These are phyloP conservation scores for Rhodophaea formosa DNA, from an alignment of 2,888 invertebrate species.

Conservation along the genomic window DNA sequence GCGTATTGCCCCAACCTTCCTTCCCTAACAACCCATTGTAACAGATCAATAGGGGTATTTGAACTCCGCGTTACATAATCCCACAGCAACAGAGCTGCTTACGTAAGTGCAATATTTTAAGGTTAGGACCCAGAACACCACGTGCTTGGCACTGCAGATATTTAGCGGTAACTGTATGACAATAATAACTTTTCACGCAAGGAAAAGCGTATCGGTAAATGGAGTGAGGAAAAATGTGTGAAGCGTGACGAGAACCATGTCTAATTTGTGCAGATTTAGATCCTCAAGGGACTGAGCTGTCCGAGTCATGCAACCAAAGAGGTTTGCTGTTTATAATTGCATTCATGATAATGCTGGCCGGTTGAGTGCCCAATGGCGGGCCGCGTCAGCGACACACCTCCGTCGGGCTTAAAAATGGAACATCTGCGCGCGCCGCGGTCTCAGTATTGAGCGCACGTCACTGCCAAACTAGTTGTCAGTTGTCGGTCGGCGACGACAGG, in stretches of 20 bases:
- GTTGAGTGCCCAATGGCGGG: slow-evolving; percentile 52
- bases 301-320: slow-evolving; percentile 5
- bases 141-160: slow-evolving; percentile 17
- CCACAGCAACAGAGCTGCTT: slow-evolving; percentile 20
- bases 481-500: slow-evolving; percentile 55
- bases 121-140: slow-evolving; percentile 22
- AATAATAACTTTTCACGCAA: neutral
- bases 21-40: neutral
- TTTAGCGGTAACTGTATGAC: neutral
- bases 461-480: slow-evolving; percentile 61
- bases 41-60: slow-evolving; percentile 22
- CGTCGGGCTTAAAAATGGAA: slow-evolving; percentile 71
- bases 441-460: slow-evolving; percentile 70
- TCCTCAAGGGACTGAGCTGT: neutral
- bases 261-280: too few species aligned
- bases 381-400: slow-evolving; percentile 68
- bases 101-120: slow-evolving; percentile 21
- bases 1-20: neutral
- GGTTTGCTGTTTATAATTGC: slow-evolving; percentile 20
- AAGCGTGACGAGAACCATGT: neutral
- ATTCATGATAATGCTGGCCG: slow-evolving; percentile 35
- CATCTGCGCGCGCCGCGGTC: slow-evolving; percentile 69
- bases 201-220: neutral
- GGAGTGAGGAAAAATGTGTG: neutral
- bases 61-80: slow-evolving; percentile 19